Evolutionary conservation across 2,888 invertebrate species (phyloP).

Genomic region (Erebia palarica): DNA sequence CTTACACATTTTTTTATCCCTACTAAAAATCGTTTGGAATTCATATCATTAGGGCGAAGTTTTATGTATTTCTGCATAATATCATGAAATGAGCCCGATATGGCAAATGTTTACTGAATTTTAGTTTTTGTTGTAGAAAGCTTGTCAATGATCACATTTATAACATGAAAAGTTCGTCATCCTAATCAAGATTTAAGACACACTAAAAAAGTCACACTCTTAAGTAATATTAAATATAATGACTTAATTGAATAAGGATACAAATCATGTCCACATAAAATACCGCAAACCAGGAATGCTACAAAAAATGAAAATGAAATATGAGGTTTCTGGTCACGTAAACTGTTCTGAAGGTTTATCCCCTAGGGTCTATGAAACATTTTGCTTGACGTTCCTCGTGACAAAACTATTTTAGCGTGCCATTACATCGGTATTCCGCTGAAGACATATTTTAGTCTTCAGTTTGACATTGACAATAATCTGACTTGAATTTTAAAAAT

Average conservation of each 20-base stretch:
- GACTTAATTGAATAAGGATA: background rate
- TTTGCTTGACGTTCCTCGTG: background rate
- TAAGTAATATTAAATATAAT: too few relatives aligned
- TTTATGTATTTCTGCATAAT: too few relatives aligned
- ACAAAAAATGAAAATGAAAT: background rate
- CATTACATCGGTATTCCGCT: background rate
- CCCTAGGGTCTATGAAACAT: background rate
- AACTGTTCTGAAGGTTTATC: background rate
- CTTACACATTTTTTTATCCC: too few relatives aligned
- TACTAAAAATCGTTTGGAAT: too few relatives aligned
- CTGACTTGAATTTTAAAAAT: too few relatives aligned
- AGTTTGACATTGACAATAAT: background rate
- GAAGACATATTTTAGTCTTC: background rate
- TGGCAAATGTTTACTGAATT: too few relatives aligned
- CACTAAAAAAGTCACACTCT: too few relatives aligned
- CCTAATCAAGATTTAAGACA: too few relatives aligned
- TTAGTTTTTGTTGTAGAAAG: too few relatives aligned
- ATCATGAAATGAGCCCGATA: too few relatives aligned
- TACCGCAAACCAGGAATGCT: background rate
- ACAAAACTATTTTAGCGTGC: background rate
- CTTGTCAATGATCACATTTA: too few relatives aligned
- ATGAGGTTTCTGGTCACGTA: background rate
- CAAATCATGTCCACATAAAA: background rate
- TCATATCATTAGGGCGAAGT: background rate
- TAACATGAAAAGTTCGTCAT: too few relatives aligned